Evolutionary conservation across 2,113 vertebrate genomes (phyloP).

Genomic region (Cairina moschata): DNA sequence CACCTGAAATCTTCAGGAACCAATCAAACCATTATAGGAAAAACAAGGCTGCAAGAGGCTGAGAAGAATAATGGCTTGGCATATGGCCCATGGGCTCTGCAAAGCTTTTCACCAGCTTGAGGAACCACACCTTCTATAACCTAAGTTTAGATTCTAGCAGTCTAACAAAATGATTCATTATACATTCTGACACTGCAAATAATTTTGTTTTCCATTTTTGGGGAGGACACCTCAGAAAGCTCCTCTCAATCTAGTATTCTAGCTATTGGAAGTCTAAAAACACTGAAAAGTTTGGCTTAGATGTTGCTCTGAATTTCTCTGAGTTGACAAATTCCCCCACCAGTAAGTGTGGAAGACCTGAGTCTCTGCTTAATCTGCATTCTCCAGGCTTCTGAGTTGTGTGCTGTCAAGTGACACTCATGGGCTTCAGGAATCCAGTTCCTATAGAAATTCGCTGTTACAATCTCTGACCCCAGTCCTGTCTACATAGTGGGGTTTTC

Average conservation of each 20-base stretch:
- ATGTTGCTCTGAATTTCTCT: neutral
- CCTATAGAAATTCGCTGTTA: neutral
- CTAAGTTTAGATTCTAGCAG: neutral
- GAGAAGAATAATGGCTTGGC: neutral
- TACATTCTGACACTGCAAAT: neutral
- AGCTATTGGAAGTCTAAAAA: neutral
- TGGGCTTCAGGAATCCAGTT: neutral
- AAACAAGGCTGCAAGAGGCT: neutral
- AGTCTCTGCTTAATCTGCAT: neutral
- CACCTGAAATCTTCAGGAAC: neutral
- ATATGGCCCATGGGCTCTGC: neutral
- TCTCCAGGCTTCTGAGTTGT: neutral
- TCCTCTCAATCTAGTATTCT: neutral
- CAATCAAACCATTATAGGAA: neutral
- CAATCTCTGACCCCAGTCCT: neutral
- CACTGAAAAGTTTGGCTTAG: neutral
- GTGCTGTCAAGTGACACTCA: neutral
- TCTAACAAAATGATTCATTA: neutral
- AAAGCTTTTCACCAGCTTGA: neutral
- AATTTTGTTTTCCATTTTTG: neutral
- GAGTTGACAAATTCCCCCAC: neutral
- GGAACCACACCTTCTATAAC: neutral
- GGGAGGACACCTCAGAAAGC: neutral
- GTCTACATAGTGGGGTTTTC: neutral
- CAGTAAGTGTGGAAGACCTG: neutral